phyloP scores from a whole-genome alignment of 2,113 vertebrate species.

The Pavo muticus region DNA sequence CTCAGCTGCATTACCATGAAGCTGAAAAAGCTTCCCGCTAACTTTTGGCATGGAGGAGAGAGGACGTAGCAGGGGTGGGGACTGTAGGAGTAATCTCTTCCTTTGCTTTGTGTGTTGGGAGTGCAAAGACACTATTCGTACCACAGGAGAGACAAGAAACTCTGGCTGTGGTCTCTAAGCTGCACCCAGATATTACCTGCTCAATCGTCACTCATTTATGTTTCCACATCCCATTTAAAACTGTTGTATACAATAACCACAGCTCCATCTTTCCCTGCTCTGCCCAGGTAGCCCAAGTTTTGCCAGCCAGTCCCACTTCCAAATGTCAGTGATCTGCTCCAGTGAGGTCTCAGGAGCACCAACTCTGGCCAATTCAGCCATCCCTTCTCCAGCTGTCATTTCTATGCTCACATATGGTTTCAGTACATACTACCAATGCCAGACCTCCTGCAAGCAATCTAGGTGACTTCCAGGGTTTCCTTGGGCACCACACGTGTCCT shows the following conservation, averaged over 20 bases:
- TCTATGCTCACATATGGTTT: neutral
- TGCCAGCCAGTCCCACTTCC: neutral
- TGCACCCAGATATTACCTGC: neutral
- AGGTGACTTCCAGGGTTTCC: neutral
- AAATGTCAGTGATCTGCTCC: neutral
- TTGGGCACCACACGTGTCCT: neutral
- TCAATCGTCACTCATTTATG: neutral
- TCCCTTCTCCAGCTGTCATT: neutral
- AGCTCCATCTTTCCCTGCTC: neutral
- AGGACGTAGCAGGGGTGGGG: neutral
- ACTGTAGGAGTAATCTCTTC: neutral
- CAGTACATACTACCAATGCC: neutral
- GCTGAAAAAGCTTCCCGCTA: neutral
- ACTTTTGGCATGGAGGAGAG: neutral
- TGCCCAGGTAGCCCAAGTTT: neutral
- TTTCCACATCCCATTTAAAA: neutral
- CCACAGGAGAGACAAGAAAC: fast-evolving
- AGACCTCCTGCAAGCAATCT: neutral
- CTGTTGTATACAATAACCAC: neutral
- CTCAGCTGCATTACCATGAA: neutral
- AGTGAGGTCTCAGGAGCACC: neutral
- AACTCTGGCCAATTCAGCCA: fast-evolving
- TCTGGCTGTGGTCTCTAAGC: neutral
- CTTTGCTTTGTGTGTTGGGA: neutral
- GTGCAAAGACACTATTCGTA: neutral